Percentiles rank a stretch among this genome's conserved stretches.
Evolutionary conservation across 2,113 vertebrate genomes (phyloP).

Genomic region (Cyanoderma ruficeps): DNA sequence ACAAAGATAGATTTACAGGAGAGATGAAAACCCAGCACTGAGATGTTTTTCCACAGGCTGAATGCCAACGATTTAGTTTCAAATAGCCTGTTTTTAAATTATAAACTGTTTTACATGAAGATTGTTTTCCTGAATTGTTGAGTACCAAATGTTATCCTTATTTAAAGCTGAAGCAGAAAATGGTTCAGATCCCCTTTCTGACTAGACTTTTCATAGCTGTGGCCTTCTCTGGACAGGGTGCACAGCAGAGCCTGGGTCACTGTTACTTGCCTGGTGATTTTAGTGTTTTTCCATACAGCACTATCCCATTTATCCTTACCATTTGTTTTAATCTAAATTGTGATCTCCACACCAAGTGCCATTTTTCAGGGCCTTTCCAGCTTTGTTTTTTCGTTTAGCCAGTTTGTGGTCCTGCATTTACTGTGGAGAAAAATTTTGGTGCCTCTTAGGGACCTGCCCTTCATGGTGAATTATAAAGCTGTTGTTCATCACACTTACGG

Average conservation of each 20-base stretch:
- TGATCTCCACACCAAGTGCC: neutral
- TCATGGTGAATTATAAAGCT: neutral
- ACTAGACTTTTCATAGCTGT: neutral
- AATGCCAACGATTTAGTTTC: slow-evolving; percentile 2
- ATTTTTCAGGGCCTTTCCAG: neutral
- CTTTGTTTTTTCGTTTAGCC: neutral
- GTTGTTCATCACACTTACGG: neutral
- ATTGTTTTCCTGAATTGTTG: neutral
- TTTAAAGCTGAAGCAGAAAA: neutral
- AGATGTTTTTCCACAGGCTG: neutral
- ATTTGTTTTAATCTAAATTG: neutral
- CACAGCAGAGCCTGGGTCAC: neutral
- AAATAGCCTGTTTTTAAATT: neutral
- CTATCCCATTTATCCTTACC: neutral
- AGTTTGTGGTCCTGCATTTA: neutral
- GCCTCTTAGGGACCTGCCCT: neutral
- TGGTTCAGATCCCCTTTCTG: neutral
- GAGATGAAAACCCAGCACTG: neutral
- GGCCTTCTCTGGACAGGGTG: neutral
- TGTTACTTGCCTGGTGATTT: neutral
- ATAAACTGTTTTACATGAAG: neutral
- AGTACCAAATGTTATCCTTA: neutral
- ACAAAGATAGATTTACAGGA: slow-evolving; percentile 5
- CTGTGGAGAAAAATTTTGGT: neutral
- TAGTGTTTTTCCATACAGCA: neutral